phyloP scores from a whole-genome alignment of 2,888 invertebrate genomes.

The Ferdinandea cuprea region DNA sequence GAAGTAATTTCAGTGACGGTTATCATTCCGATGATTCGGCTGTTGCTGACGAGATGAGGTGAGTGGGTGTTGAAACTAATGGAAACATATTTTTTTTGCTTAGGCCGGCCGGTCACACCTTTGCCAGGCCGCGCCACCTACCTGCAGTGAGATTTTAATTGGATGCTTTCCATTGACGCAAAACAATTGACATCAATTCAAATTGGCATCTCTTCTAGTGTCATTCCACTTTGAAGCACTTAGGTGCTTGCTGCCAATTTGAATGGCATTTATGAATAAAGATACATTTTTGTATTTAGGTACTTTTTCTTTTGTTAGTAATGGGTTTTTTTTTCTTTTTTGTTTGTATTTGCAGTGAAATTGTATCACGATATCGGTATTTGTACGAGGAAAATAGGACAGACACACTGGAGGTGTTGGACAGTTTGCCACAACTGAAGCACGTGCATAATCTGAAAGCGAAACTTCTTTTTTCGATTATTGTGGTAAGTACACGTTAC shows the following conservation, averaged over 20 bases:
- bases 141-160: conserved; percentile 1
- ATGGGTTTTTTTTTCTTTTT: no score
- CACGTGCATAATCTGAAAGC: conserved; percentile 95
- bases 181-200: conserved; percentile 60
- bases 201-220: conserved; percentile 33
- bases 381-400: conserved; percentile 93
- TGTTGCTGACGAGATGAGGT: conserved; percentile 82
- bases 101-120: conserved; percentile 26
- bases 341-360: conserved; percentile 84
- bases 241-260: conserved; percentile 24
- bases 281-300: not conserved
- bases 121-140: conserved; percentile 2
- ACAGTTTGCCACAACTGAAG: conserved; percentile 90
- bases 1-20: conserved; percentile 89
- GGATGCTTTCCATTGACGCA: conserved; percentile 22
- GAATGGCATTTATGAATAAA: conserved; percentile 20
- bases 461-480: conserved; percentile 97
- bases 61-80: conserved; percentile 53
- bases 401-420: conserved; percentile 93
- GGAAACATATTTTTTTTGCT: not conserved
- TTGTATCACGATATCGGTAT: conserved; percentile 91
- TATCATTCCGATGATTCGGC: conserved; percentile 93
- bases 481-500: conserved; percentile 90
- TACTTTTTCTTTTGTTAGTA: conserved; percentile 18
- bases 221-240: conserved; percentile 35